Evolutionary conservation across 2,797 vertebrate genomes (phyloP), one percentile per base, ranked within the genome.

Genomic region (Thripadectes ignobilis): DNA sequence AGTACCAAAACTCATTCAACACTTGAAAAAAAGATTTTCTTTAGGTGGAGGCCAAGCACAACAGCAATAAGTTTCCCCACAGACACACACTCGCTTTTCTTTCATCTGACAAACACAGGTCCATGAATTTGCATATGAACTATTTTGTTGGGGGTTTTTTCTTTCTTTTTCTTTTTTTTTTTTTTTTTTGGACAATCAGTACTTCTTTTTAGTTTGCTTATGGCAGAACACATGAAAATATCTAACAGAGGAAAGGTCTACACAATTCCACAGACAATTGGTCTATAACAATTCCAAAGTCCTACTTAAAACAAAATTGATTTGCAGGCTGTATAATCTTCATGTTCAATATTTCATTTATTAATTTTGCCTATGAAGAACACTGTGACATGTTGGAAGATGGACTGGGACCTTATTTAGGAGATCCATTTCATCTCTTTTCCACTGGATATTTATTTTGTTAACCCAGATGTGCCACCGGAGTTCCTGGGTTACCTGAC

Each of bases 31-130:
- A 88, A 43, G 0, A 27, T 67, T 82, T 87, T 88, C 81, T 96
- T 93, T 94, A 81, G 30, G 83, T 90, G 45, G 12, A 76, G 52
- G 87, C 94, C 96, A 97, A 95, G 74, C 41, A 93, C 67, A 96
- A 96, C 92, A 95, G 87, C 63, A 94, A 23, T n/a, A 52, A 92
- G 32, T 66, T 92, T 92, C 55, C 89, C 2, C 21, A 54, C 41
- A 74, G 49, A 65, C 61, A 81, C 48, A 67, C 20, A 12, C 27
- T 83, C 75, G 55, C 27, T 95, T 92, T 66, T 22, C 89, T 96
- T 96, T 93, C 92, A 93, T 95, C 83, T 94, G 85, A 88, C 82
- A 92, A 93, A 93, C 59, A 94, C 8, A 48, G 67, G 52, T 66
- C 74, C 81, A 24, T 75, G 80, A 57, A 89, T 83, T 73, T 95